phyloP scores from a whole-genome alignment of 2,113 vertebrate genomes.

The Tachysurus fulvidraco region DNA sequence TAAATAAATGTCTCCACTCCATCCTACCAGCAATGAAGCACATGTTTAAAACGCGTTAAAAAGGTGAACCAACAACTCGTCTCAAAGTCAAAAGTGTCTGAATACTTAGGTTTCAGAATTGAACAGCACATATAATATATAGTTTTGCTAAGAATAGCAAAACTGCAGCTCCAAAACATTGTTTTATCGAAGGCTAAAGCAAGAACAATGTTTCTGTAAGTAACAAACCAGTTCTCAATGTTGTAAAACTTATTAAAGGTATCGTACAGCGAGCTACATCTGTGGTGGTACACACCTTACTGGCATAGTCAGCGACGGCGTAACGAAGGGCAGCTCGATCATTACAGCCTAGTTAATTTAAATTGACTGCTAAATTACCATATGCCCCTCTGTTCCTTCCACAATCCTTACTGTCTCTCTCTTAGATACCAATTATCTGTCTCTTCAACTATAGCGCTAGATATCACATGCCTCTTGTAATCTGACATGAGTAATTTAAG shows the following conservation, averaged over 20 bases:
- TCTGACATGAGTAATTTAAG: slow-evolving; percentile 33
- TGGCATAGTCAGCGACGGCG: neutral
- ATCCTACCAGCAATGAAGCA: too few relatives aligned
- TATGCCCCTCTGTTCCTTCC: neutral
- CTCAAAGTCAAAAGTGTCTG: neutral
- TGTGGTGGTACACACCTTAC: neutral
- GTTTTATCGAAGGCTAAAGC: neutral
- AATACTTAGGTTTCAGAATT: neutral
- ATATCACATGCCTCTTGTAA: neutral
- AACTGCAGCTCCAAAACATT: neutral
- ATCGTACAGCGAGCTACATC: neutral
- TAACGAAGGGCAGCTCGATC: neutral
- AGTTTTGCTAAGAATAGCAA: neutral
- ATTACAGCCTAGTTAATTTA: slow-evolving; percentile 21
- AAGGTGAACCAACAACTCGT: too few relatives aligned
- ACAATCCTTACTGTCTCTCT: neutral
- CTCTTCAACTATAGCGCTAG: slow-evolving; percentile 4
- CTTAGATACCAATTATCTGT: slow-evolving; percentile 30
- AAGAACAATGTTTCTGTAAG: neutral
- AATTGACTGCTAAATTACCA: slow-evolving; percentile 30
- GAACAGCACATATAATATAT: neutral
- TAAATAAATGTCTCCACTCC: too few relatives aligned
- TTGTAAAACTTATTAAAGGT: neutral
- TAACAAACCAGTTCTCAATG: neutral
- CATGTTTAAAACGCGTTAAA: too few relatives aligned